Percentiles rank a stretch among this genome's conserved stretches.
phyloP scores from a whole-genome alignment of 2,888 invertebrate species.

The Sesia bembeciformis region DNA sequence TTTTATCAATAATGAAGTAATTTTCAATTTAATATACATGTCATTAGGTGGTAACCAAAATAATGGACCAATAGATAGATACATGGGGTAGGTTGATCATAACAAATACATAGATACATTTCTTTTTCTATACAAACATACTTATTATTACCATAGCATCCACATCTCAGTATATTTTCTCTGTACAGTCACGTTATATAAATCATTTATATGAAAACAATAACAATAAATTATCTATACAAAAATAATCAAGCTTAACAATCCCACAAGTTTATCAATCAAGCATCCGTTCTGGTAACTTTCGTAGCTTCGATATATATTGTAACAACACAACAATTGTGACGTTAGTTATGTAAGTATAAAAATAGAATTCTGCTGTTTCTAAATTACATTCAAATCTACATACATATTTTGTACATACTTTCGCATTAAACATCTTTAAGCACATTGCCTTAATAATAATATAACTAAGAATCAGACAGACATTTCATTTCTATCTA shows the following conservation, averaged over 20 bases:
- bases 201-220: conserved; percentile 1
- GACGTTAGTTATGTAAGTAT: neutral
- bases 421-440: conserved; percentile 1
- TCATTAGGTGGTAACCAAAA: neutral
- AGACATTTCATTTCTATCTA: neutral
- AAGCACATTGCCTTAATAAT: conserved; percentile 6
- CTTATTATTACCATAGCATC: neutral
- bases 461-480: conserved; percentile 4
- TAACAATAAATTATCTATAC: conserved; percentile 1
- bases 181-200: neutral
- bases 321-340: neutral
- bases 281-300: conserved; percentile 1
- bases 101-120: neutral
- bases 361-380: conserved; percentile 5
- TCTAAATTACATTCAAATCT: conserved; percentile 4
- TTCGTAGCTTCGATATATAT: neutral
- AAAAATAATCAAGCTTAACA: conserved; percentile 2
- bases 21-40: too few relatives aligned
- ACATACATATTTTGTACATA: conserved; percentile 6
- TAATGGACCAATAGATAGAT: neutral
- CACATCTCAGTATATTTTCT: neutral
- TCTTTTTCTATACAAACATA: neutral
- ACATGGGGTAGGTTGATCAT: neutral
- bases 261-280: conserved; percentile 1
- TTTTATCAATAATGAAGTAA: too few relatives aligned